These are phyloP conservation scores for Ruditapes philippinarum DNA, from an alignment of 1,140 invertebrate genomes.

Conservation along the genomic window DNA sequence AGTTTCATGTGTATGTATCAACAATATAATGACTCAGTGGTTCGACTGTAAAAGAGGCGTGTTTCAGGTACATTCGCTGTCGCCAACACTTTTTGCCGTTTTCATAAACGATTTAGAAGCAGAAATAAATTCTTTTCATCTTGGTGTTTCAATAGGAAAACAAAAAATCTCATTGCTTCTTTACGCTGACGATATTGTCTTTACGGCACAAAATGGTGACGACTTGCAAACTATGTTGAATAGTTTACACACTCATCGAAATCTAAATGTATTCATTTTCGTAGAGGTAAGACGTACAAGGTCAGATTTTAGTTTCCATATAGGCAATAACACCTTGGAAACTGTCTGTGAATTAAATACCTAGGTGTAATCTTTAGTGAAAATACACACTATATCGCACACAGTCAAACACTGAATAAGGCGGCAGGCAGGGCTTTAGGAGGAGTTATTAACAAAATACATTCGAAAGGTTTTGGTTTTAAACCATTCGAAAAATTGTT, in stretches of 20 bases:
- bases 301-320: not conserved
- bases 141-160: not conserved
- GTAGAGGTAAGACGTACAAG: no score
- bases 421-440: conserved; percentile 36
- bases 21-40: not conserved
- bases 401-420: conserved; percentile 6
- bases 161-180: no score
- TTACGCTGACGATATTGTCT: no score
- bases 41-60: not conserved
- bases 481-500: conserved; percentile 50
- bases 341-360: conserved; percentile 51
- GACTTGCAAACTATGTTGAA: no score
- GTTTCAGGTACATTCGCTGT: not conserved
- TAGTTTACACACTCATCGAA: no score
- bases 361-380: conserved; percentile 57
- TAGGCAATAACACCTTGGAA: conserved; percentile 38
- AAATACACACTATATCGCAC: not conserved
- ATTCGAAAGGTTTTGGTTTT: conserved; percentile 39
- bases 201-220: no score
- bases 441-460: conserved; percentile 42
- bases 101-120: not conserved
- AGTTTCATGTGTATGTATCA: not conserved
- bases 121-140: not conserved
- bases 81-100: not conserved
- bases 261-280: no score